These are phyloP conservation scores for Drosophila triauraria DNA, from an alignment of 1,140 invertebrate genomes.

Conservation along the genomic window DNA sequence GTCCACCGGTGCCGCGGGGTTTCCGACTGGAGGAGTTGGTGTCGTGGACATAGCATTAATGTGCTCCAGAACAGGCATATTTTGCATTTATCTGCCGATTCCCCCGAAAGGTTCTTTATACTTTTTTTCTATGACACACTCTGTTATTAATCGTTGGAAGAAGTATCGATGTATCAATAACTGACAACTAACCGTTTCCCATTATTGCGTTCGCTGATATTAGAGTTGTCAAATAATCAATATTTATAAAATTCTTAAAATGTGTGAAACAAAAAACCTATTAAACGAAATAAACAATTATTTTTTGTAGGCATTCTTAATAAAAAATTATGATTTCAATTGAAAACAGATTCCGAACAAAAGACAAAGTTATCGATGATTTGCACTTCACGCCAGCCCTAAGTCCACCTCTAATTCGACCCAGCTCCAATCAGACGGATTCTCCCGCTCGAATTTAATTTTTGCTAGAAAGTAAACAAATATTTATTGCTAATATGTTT, in stretches of 20 bases:
- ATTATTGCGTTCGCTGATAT: background rate
- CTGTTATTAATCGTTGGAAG: background rate
- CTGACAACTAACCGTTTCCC: too few species aligned
- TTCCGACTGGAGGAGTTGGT: constrained; percentile 28
- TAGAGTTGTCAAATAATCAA: background rate
- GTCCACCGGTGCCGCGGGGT: constrained; percentile 32
- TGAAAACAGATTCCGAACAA: too few species aligned
- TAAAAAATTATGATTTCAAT: background rate
- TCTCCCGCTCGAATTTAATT: constrained; percentile 69
- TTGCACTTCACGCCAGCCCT: background rate
- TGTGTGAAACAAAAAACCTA: background rate
- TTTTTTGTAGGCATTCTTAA: background rate
- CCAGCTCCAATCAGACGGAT: constrained; percentile 36
- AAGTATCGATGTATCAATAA: background rate
- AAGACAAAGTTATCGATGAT: background rate
- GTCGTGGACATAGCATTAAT: constrained; percentile 56
- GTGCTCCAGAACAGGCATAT: constrained; percentile 62
- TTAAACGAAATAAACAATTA: background rate
- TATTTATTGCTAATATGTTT: constrained; percentile 65
- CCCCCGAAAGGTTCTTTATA: constrained; percentile 1
- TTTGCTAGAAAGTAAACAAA: constrained; percentile 16
- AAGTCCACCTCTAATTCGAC: constrained; percentile 6
- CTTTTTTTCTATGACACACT: constrained; percentile 33
- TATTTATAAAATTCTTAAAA: background rate
- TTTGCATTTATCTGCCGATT: constrained; percentile 18